Conservation (phyloP, 2,888 invertebrate species). For the Lasioglossum oenotherae region DNA sequence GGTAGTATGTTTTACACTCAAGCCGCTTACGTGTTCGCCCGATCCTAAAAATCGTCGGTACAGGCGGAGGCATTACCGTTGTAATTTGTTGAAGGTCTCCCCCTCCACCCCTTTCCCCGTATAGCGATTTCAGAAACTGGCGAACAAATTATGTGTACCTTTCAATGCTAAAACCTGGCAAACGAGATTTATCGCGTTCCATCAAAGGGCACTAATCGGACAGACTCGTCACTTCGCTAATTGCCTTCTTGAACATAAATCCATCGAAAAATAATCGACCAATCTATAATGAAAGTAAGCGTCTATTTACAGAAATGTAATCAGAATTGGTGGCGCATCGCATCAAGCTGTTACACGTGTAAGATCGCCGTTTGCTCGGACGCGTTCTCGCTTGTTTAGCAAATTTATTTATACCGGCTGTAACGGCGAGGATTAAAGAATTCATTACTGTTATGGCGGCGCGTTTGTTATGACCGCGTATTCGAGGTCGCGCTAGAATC, state of each 20-base stretch:
- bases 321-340: background rate
- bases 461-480: conserved; percentile 50
- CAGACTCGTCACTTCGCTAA: background rate
- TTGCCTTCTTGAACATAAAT: background rate
- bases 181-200: background rate
- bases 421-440: conserved; percentile 55
- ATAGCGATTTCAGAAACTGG: conserved; percentile 15
- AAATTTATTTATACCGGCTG: conserved; percentile 42
- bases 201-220: background rate
- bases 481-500: conserved; percentile 59
- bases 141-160: conserved; percentile 5
- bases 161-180: background rate
- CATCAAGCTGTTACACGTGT: background rate
- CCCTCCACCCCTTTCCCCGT: background rate
- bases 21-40: conserved; percentile 39
- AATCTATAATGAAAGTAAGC: background rate
- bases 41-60: conserved; percentile 46
- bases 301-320: background rate
- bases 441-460: conserved; percentile 53
- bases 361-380: background rate
- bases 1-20: conserved; percentile 52
- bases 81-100: conserved; percentile 32
- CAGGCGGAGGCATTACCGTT: conserved; percentile 34
- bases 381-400: conserved; percentile 24
- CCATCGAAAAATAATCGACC: background rate